Percentiles rank a stretch among this genome's conserved stretches.
phyloP scores from a whole-genome alignment of 2,888 invertebrate species.

The Cordilura impudica region DNA sequence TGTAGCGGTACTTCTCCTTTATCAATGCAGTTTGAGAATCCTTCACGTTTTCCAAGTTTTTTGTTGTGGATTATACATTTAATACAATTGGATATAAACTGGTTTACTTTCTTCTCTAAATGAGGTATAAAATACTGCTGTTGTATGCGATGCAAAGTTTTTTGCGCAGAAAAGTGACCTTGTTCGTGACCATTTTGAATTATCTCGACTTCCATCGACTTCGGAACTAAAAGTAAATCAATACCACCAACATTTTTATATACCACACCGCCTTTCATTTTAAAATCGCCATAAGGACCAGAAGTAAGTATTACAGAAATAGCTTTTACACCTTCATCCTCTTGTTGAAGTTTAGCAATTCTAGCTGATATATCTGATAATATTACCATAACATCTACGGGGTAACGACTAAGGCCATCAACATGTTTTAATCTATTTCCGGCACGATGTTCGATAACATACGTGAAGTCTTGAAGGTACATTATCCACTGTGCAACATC shows the following conservation, averaged over 20 bases:
- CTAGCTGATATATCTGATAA: background rate
- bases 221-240: slow-evolving; percentile 51
- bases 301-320: slow-evolving; percentile 11
- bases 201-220: slow-evolving; percentile 40
- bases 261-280: slow-evolving; percentile 33
- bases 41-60: slow-evolving; percentile 70
- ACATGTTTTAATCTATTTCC: slow-evolving; percentile 32
- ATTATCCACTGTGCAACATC: slow-evolving; percentile 51
- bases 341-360: slow-evolving; percentile 2
- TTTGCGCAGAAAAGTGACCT: slow-evolving; percentile 44
- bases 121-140: slow-evolving; percentile 51
- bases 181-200: slow-evolving; percentile 37
- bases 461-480: slow-evolving; percentile 32
- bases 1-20: slow-evolving; percentile 68
- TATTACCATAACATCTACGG: background rate
- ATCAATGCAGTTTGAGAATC: slow-evolving; percentile 69
- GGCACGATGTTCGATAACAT: slow-evolving; percentile 19
- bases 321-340: background rate
- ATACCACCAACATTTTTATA: slow-evolving; percentile 28
- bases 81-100: slow-evolving; percentile 32
- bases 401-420: slow-evolving; percentile 30
- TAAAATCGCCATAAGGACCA: slow-evolving; percentile 40
- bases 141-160: slow-evolving; percentile 29
- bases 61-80: slow-evolving; percentile 39
- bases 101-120: slow-evolving; percentile 27